phyloP scores from a whole-genome alignment of 2,797 vertebrate genomes.

The Dryobates pubescens region DNA sequence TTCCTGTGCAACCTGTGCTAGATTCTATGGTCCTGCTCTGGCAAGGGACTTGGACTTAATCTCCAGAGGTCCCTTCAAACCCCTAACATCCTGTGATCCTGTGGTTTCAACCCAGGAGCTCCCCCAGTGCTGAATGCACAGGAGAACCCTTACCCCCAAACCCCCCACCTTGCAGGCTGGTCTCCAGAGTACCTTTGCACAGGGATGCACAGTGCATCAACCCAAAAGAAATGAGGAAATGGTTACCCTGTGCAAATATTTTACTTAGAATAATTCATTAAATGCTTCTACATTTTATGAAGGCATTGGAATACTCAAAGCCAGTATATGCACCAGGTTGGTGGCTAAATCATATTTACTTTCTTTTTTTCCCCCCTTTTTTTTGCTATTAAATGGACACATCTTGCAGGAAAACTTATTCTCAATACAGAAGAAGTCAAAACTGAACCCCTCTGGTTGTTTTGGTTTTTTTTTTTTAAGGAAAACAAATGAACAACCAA shows the following conservation, averaged over 20 bases:
- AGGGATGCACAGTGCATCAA: fast-evolving
- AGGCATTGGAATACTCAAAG: not conserved
- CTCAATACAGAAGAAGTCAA: not conserved
- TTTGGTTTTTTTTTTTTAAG: no score
- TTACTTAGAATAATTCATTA: not conserved
- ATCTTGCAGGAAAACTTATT: not conserved
- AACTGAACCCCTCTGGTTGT: not conserved
- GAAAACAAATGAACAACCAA: not conserved
- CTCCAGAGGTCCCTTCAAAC: no score
- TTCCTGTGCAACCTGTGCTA: no score
- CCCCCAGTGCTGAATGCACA: not conserved
- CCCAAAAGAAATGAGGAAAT: not conserved
- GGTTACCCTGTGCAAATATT: not conserved
- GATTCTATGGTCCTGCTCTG: no score
- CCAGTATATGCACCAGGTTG: not conserved
- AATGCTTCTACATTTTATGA: not conserved
- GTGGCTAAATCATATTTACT: not conserved
- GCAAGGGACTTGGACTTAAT: no score
- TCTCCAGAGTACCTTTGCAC: not conserved
- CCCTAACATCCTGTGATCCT: no score
- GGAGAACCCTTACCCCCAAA: not conserved
- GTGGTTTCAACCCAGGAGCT: not conserved
- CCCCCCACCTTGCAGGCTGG: not conserved
- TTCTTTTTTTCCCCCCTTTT: not conserved
- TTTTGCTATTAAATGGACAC: not conserved